phyloP scores from a whole-genome alignment of 2,888 invertebrate genomes.

The Arrhopalites spinosus region DNA sequence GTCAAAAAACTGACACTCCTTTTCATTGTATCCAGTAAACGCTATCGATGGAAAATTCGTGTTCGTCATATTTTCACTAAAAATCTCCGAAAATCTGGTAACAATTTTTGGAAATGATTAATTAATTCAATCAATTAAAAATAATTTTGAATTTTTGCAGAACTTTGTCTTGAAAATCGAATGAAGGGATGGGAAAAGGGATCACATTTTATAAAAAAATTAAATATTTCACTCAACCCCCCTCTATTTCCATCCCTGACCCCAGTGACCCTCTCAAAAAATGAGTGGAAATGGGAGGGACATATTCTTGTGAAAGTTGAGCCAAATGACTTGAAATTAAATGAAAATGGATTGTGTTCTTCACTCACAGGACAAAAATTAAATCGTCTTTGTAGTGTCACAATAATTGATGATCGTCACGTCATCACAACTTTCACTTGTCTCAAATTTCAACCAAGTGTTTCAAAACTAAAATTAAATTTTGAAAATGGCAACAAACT shows the following conservation, averaged over 20 bases:
- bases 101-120: not conserved
- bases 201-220: not conserved
- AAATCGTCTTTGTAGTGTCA: conserved; percentile 9
- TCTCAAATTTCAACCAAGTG: not conserved
- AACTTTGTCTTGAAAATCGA: conserved; percentile 8
- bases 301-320: not conserved
- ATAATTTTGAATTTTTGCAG: not conserved
- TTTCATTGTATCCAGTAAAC: conserved; percentile 33
- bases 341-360: not conserved
- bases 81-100: conserved; percentile 27
- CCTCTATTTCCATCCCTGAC: not conserved
- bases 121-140: not conserved
- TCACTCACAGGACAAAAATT: not conserved
- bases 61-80: not conserved
- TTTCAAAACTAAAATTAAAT: not conserved
- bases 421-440: conserved; percentile 15
- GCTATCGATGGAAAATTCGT: conserved; percentile 33
- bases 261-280: not conserved
- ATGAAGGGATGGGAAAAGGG: not conserved
- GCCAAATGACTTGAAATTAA: not conserved
- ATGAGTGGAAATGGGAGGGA: not conserved
- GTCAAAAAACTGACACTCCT: conserved; percentile 14
- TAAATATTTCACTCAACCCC: not conserved
- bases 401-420: conserved; percentile 30
- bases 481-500: not conserved